Conservation (phyloP, 23 tunicate genomes). For the Pegea sp. region DNA sequence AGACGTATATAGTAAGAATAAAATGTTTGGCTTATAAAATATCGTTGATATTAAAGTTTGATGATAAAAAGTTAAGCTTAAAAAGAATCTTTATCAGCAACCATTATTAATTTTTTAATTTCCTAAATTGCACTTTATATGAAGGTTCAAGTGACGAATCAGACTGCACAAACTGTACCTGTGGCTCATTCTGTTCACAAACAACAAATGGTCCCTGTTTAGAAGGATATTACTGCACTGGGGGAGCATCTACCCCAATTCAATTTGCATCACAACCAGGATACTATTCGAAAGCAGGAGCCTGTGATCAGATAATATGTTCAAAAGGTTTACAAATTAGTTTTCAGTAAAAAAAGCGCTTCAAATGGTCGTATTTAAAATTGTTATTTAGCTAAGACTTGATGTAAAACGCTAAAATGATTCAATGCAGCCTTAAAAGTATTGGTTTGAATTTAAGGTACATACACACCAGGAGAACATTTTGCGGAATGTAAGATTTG, state of each 20-base stretch:
- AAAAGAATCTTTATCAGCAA: no score
- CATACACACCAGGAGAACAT: constrained; percentile 21
- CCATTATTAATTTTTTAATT: no score
- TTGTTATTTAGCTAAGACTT: not conserved
- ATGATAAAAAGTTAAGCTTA: no score
- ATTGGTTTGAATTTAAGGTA: constrained; percentile 14
- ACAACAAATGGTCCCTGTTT: constrained; percentile 36
- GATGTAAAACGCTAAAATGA: not conserved
- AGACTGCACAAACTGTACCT: constrained; percentile 51
- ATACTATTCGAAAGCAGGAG: constrained; percentile 35
- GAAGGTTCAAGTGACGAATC: no score
- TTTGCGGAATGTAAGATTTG: constrained; percentile 42
- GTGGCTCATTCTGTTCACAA: constrained; percentile 78
- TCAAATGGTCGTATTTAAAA: no score
- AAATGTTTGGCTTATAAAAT: no score
- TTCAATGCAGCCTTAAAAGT: no score
- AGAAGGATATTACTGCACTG: constrained; percentile 76
- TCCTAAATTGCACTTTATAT: no score
- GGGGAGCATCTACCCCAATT: constrained; percentile 34
- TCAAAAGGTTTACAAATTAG: constrained; percentile 10
- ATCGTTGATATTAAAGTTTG: no score
- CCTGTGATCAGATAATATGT: constrained; percentile 19
- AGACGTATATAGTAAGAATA: no score
- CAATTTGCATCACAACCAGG: constrained; percentile 41
- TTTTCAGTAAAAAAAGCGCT: no score